Conservation (phyloP, 2,797 vertebrate species). For the Zalophus californianus region DNA sequence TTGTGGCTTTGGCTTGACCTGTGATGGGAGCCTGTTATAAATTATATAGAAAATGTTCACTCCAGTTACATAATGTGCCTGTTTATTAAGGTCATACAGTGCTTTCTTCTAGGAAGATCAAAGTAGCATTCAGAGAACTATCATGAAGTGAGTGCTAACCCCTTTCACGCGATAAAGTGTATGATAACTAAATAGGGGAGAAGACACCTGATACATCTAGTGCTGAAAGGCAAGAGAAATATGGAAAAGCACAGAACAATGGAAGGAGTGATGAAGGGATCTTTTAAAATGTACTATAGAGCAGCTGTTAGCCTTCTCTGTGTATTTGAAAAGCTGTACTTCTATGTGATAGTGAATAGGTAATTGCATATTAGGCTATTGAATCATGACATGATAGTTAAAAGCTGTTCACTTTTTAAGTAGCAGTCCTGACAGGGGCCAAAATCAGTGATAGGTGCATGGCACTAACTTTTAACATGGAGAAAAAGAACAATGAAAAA, state of each 20-base stretch:
- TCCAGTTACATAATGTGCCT: neutral
- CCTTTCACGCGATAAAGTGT: neutral
- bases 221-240: neutral
- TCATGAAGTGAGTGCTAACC: neutral
- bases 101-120: slow-evolving; percentile 52
- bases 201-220: neutral
- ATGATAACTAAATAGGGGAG: neutral
- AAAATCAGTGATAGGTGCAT: neutral
- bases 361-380: neutral
- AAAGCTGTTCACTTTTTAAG: neutral
- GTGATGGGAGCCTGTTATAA: slow-evolving; percentile 7
- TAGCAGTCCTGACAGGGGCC: neutral
- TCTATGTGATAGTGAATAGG: neutral
- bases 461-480: neutral
- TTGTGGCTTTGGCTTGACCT: slow-evolving; percentile 40
- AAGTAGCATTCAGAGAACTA: slow-evolving; percentile 12
- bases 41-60: slow-evolving; percentile 13
- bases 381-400: neutral
- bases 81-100: slow-evolving; percentile 17
- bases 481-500: neutral
- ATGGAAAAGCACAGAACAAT: neutral
- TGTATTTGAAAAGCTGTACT: neutral
- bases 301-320: neutral
- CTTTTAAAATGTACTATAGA: neutral
- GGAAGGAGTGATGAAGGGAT: neutral